Evolutionary conservation across 1,140 invertebrate species (phyloP).

Genomic region (Papilio polyxenes): DNA sequence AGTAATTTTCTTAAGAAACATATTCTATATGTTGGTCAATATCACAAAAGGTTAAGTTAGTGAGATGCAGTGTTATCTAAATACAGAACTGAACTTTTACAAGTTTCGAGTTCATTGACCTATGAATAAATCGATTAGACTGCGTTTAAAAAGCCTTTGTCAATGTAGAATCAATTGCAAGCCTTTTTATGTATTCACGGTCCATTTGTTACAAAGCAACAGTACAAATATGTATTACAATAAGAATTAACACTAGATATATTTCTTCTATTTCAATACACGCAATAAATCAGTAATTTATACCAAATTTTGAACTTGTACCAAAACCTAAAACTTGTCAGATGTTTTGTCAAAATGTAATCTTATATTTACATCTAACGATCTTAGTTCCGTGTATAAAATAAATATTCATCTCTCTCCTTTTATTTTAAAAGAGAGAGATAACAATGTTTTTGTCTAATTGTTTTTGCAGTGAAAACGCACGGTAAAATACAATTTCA

Average conservation of each 20-base stretch:
- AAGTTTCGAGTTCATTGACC: slow-evolving; percentile 6
- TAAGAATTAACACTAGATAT: not conserved
- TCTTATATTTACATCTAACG: too few species aligned
- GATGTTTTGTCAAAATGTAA: too few species aligned
- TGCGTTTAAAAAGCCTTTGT: slow-evolving; percentile 13
- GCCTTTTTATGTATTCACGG: slow-evolving; percentile 5
- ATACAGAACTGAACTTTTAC: not conserved
- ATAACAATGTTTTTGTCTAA: not conserved
- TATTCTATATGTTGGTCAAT: too few species aligned
- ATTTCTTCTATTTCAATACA: not conserved
- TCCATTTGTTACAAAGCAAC: not conserved
- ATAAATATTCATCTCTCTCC: too few species aligned
- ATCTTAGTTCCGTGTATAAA: too few species aligned
- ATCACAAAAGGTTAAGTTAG: not conserved
- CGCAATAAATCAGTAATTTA: too few species aligned
- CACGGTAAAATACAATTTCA: not conserved
- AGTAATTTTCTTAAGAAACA: too few species aligned
- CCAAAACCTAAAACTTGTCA: too few species aligned
- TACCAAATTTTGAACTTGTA: too few species aligned
- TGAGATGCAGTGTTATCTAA: not conserved
- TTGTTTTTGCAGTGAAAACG: not conserved
- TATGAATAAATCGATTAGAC: slow-evolving; percentile 15
- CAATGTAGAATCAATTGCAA: slow-evolving; percentile 16
- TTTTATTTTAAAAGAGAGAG: not conserved
- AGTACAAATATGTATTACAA: not conserved